phyloP scores from a whole-genome alignment of 2,888 invertebrate species.

The Thyatira batis region DNA sequence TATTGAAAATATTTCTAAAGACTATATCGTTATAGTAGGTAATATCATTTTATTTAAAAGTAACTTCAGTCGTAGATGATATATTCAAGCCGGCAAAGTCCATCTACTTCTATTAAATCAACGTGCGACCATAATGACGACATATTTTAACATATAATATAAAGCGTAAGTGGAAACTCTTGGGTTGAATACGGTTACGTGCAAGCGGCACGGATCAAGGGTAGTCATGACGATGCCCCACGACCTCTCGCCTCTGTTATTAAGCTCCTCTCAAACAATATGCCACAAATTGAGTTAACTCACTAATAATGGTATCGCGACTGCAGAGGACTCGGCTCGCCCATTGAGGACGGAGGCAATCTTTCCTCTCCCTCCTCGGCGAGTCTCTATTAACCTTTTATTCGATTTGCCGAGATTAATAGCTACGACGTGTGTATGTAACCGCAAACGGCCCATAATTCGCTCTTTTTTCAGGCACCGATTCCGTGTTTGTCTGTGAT shows the following conservation, averaged over 20 bases:
- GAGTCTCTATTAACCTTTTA: constrained; percentile 67
- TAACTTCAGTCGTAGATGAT: background rate
- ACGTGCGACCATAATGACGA: background rate
- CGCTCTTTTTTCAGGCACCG: constrained; percentile 18
- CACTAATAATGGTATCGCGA: constrained; percentile 79
- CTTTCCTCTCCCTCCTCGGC: constrained; percentile 57
- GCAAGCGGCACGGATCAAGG: constrained; percentile 48
- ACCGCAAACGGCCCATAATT: constrained; percentile 41
- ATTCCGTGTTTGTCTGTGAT: background rate
- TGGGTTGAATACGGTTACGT: constrained; percentile 32
- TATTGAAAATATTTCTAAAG: too few species aligned
- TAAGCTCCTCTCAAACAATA: constrained; percentile 81
- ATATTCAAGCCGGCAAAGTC: background rate
- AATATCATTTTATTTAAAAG: too few species aligned
- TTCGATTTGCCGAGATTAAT: constrained; percentile 76
- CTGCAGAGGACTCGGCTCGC: constrained; percentile 62
- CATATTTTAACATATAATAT: background rate
- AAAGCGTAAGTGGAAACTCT: constrained; percentile 31
- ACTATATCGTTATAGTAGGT: too few species aligned
- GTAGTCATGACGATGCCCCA: constrained; percentile 69
- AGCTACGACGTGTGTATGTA: constrained; percentile 57
- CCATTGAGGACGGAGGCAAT: constrained; percentile 70
- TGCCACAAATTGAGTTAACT: constrained; percentile 82
- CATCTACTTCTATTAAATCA: background rate
- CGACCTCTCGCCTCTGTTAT: constrained; percentile 76